Evolutionary conservation across 1,140 invertebrate species (phyloP).

Genomic region (Calycopis cecrops): DNA sequence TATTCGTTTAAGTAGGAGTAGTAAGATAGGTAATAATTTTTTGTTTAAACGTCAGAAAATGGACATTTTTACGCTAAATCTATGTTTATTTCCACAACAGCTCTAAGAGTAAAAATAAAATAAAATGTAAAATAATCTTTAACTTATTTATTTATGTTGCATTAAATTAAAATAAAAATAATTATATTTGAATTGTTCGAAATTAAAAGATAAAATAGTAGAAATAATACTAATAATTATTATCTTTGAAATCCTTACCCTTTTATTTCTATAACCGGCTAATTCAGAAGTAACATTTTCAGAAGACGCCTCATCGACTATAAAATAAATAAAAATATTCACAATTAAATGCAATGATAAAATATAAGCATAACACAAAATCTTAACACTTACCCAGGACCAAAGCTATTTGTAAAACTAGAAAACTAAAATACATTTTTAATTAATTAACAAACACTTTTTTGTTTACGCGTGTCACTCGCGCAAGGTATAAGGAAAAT

Average conservation of each 20-base stretch:
- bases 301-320: neutral
- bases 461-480: neutral
- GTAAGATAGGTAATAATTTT: too few species aligned
- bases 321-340: neutral
- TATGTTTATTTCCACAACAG: too few species aligned
- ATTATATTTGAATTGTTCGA: too few species aligned
- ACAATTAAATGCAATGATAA: neutral
- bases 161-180: too few species aligned
- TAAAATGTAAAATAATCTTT: too few species aligned
- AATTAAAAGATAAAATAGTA: too few species aligned
- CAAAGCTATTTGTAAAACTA: neutral
- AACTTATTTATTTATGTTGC: too few species aligned
- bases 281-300: conserved; percentile 10
- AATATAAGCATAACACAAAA: neutral
- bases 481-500: neutral
- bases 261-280: conserved; percentile 5
- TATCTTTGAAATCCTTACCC: neutral
- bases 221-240: too few species aligned
- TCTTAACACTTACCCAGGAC: neutral
- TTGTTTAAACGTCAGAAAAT: too few species aligned
- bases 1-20: too few species aligned
- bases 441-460: neutral
- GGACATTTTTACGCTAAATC: too few species aligned
- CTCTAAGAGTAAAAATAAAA: too few species aligned
- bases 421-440: neutral